These are phyloP conservation scores for Apeira syringaria DNA, from an alignment of 2,888 invertebrate genomes.

Conservation along the genomic window DNA sequence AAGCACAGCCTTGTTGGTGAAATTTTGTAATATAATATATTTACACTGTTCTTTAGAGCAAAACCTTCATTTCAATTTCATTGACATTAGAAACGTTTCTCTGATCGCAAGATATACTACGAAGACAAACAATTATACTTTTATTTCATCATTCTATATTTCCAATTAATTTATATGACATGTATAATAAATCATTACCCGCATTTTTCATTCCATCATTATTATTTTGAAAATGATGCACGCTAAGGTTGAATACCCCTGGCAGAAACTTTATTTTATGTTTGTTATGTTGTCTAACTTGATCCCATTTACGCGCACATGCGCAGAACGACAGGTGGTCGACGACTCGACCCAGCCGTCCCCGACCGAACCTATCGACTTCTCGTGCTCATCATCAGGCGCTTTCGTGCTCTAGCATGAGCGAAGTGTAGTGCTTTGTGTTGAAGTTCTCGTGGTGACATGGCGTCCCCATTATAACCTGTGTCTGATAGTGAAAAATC, in stretches of 20 bases:
- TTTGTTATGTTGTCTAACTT: conserved; percentile 64
- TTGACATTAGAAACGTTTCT: no score
- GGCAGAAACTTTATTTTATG: conserved; percentile 46
- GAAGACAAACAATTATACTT: no score
- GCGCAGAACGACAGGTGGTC: conserved; percentile 85
- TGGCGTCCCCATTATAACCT: conserved; percentile 76
- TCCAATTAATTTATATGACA: no score
- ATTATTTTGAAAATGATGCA: no score
- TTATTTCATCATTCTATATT: no score
- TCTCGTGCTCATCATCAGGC: conserved; percentile 84
- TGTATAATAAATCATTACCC: no score
- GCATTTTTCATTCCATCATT: no score
- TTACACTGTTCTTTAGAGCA: no score
- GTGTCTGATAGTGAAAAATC: conserved; percentile 60
- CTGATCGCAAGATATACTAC: no score
- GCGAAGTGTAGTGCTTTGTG: conserved; percentile 82
- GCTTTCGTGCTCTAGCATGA: conserved; percentile 81
- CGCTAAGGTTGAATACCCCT: conserved; percentile 51
- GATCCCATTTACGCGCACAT: conserved; percentile 80
- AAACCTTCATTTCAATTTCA: no score
- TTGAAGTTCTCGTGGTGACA: conserved; percentile 82
- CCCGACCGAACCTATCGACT: conserved; percentile 80
- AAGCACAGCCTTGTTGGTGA: no score
- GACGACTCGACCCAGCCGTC: conserved; percentile 79
- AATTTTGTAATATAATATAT: no score